Evolutionary conservation across 2,113 vertebrate species (phyloP).

Genomic region (Lagopus muta): DNA sequence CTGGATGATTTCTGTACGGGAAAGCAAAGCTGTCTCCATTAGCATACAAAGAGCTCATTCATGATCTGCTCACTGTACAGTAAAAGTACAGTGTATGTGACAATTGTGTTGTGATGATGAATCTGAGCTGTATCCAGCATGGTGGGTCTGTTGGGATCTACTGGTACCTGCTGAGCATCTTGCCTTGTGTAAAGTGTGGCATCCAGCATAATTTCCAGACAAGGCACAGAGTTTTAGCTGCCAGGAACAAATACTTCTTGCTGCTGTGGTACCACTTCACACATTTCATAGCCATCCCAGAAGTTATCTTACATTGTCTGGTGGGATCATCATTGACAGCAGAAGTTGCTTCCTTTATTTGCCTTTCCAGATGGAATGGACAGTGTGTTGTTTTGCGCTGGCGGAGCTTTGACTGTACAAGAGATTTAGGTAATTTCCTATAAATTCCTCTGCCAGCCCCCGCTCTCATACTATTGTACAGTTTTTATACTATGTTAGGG

Average conservation of each 20-base stretch:
- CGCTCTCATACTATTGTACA: not conserved
- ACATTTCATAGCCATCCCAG: not conserved
- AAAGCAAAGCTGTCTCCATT: not conserved
- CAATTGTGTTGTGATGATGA: not conserved
- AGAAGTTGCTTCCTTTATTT: not conserved
- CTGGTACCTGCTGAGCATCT: not conserved
- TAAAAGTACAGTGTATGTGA: fast-evolving
- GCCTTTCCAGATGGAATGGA: not conserved
- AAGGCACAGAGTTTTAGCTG: not conserved
- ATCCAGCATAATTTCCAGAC: not conserved
- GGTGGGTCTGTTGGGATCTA: not conserved
- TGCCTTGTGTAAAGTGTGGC: not conserved
- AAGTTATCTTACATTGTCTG: not conserved
- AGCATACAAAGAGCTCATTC: not conserved
- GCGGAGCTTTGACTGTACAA: not conserved
- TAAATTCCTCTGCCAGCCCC: fast-evolving
- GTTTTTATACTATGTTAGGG: not conserved
- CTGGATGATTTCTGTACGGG: not conserved
- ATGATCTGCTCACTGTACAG: fast-evolving
- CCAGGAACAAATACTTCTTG: not conserved
- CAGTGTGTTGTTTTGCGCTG: not conserved
- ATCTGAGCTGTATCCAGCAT: not conserved
- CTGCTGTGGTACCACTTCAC: not conserved
- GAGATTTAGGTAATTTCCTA: not conserved
- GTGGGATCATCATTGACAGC: not conserved